Conservation (phyloP, 2,888 invertebrate genomes). For the Coelinius sp. region DNA sequence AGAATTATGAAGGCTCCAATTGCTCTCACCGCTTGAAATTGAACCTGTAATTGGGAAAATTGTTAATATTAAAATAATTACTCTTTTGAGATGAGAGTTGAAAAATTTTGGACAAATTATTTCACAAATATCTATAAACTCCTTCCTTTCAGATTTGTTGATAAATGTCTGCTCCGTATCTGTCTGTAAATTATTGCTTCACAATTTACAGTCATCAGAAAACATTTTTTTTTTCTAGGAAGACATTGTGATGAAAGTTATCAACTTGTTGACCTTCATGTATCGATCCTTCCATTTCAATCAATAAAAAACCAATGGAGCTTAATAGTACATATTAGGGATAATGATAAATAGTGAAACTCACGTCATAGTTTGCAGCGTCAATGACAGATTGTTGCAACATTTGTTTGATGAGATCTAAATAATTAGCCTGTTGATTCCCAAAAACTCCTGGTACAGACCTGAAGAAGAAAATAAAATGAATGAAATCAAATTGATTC, state of each 20-base stretch:
- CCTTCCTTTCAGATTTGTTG: background rate
- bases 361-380: constrained; percentile 78
- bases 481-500: background rate
- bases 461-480: constrained; percentile 69
- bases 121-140: constrained; percentile 5
- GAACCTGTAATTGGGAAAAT: too few species aligned
- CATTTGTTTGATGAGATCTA: constrained; percentile 97
- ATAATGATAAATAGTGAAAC: constrained; percentile 55
- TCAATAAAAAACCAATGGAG: background rate
- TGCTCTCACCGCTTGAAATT: constrained; percentile 87
- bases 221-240: constrained; percentile 70
- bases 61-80: too few species aligned
- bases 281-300: constrained; percentile 61
- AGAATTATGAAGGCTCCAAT: constrained; percentile 90
- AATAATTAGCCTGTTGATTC: constrained; percentile 91
- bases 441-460: constrained; percentile 98
- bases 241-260: constrained; percentile 68
- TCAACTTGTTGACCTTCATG: constrained; percentile 52
- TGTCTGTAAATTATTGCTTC: constrained; percentile 74
- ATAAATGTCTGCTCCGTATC: constrained; percentile 74
- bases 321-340: background rate
- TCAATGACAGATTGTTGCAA: constrained; percentile 85
- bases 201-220: constrained; percentile 75
- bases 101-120: too few species aligned
- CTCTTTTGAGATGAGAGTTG: too few species aligned